phyloP scores from a whole-genome alignment of 1,140 invertebrate genomes.

The Octopus bimaculoides region DNA sequence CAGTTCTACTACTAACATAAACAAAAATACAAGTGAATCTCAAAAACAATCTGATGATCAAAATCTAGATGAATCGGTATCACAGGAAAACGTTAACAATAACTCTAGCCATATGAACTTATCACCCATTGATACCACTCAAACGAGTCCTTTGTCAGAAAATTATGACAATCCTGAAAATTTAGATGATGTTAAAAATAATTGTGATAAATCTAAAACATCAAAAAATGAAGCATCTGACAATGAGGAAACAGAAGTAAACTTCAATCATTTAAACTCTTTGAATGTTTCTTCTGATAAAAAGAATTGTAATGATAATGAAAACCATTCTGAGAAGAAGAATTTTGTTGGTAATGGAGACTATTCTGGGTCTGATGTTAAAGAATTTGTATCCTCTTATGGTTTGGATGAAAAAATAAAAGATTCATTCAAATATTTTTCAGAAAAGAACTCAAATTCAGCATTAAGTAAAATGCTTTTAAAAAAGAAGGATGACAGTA shows the following conservation, averaged over 20 bases:
- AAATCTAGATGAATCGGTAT: too few species aligned
- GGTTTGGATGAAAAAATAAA: neutral
- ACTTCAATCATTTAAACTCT: neutral
- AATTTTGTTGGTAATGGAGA: neutral
- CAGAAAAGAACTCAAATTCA: neutral
- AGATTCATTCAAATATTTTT: slow-evolving; percentile 2
- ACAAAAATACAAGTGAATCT: too few species aligned
- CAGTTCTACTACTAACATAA: too few species aligned
- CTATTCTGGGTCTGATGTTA: too few species aligned
- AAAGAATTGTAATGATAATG: neutral
- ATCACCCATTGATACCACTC: too few species aligned
- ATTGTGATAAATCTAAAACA: neutral
- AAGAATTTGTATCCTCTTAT: neutral
- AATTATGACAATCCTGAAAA: too few species aligned
- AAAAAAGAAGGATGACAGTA: neutral
- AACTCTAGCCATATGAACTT: too few species aligned
- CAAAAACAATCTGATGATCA: too few species aligned
- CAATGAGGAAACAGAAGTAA: neutral
- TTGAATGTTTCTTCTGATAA: neutral
- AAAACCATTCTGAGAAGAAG: neutral
- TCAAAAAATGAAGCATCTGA: neutral
- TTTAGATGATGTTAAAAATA: neutral
- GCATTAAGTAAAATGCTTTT: neutral
- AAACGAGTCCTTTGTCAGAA: too few species aligned
- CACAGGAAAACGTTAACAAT: too few species aligned